phyloP scores from a whole-genome alignment of 2,797 vertebrate genomes.

The Acrossocheilus wenchowensis region DNA sequence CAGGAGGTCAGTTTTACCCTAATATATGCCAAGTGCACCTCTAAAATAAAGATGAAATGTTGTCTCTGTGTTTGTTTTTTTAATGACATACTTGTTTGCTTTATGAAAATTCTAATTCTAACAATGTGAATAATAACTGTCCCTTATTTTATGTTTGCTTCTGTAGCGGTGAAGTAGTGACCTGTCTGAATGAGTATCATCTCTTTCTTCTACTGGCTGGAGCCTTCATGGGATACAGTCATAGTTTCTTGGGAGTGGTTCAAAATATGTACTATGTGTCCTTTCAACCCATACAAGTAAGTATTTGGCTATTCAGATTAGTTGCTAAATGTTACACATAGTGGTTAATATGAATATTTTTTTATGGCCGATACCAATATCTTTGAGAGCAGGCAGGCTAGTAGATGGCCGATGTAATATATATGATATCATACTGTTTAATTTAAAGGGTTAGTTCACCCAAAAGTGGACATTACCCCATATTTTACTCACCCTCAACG shows the following conservation, averaged over 20 bases:
- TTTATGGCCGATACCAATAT: background rate
- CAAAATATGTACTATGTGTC: conserved; percentile 93
- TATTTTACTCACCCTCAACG: no score
- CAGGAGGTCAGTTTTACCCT: background rate
- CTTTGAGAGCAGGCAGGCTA: background rate
- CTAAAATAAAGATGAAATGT: background rate
- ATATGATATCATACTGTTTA: no score
- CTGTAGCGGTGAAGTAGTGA: conserved; percentile 51
- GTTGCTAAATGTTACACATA: background rate
- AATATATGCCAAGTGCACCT: conserved; percentile 18
- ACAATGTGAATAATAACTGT: background rate
- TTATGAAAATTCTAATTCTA: background rate
- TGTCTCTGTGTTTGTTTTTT: background rate
- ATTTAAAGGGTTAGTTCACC: no score
- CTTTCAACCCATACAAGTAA: conserved; percentile 93
- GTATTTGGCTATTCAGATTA: background rate
- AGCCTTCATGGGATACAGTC: conserved; percentile 90
- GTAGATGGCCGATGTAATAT: background rate
- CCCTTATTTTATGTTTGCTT: conserved; percentile 42
- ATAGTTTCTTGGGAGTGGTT: conserved; percentile 89
- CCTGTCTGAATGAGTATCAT: conserved; percentile 92
- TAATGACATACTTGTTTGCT: background rate
- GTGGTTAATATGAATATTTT: background rate
- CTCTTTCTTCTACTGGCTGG: conserved; percentile 89
- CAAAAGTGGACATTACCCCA: no score